Conservation (phyloP, 2,888 invertebrate genomes). For the Lobophora halterata region DNA sequence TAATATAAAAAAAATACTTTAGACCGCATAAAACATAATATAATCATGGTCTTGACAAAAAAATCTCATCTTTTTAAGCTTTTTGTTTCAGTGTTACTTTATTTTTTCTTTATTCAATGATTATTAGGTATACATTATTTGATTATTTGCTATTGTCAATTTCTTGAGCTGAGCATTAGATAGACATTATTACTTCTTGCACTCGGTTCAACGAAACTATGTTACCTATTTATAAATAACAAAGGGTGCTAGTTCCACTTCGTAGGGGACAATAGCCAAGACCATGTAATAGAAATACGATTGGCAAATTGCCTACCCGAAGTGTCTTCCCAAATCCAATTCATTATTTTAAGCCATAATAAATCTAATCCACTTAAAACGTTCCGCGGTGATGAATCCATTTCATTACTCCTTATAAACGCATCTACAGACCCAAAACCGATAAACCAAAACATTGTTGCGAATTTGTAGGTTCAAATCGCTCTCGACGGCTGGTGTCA, state of each 20-base stretch:
- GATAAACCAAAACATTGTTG: slow-evolving; percentile 70
- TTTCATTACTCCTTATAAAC: slow-evolving; percentile 65
- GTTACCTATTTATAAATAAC: too few species aligned
- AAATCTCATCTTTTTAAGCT: too few species aligned
- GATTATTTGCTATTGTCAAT: slow-evolving; percentile 13
- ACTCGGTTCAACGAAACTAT: slow-evolving; percentile 9
- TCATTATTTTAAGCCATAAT: slow-evolving; percentile 44
- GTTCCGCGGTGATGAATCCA: slow-evolving; percentile 54
- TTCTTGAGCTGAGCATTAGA: too few species aligned
- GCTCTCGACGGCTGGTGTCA: slow-evolving; percentile 45
- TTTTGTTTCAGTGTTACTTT: too few species aligned
- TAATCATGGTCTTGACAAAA: too few species aligned
- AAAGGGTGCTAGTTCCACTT: slow-evolving; percentile 11
- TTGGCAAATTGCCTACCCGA: slow-evolving; percentile 29
- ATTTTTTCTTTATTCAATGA: too few species aligned
- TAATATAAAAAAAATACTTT: too few species aligned
- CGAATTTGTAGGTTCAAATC: slow-evolving; percentile 53
- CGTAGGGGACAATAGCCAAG: slow-evolving; percentile 22
- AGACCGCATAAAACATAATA: too few species aligned
- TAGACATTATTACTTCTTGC: too few species aligned
- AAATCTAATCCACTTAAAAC: slow-evolving; percentile 65
- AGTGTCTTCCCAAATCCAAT: slow-evolving; percentile 35
- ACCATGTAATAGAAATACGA: slow-evolving; percentile 34
- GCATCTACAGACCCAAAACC: slow-evolving; percentile 50
- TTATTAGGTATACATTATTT: too few species aligned